phyloP scores from a whole-genome alignment of 2,888 invertebrate genomes.

The Gasteruption jaculator region DNA sequence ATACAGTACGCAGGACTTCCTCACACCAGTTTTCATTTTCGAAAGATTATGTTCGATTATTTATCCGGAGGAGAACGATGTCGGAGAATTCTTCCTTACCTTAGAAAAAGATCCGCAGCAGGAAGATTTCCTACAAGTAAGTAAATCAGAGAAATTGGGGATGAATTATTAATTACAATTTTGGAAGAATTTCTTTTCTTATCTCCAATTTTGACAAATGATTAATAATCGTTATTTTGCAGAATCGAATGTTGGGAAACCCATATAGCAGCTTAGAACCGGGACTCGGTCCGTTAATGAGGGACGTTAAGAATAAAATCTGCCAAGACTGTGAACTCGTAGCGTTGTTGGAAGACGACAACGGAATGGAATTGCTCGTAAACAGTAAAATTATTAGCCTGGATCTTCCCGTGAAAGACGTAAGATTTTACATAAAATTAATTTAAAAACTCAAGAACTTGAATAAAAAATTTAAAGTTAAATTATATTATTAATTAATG shows the following conservation, averaged over 20 bases:
- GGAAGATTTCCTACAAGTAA: slow-evolving; percentile 91
- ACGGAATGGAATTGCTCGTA: slow-evolving; percentile 96
- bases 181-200: slow-evolving; percentile 1
- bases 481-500: too few relatives aligned
- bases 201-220: neutral
- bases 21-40: slow-evolving; percentile 96
- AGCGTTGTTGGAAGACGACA: slow-evolving; percentile 96
- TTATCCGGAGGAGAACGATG: slow-evolving; percentile 95
- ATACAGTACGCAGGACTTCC: slow-evolving; percentile 84
- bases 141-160: slow-evolving; percentile 15
- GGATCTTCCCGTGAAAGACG: slow-evolving; percentile 92
- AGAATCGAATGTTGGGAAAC: slow-evolving; percentile 96
- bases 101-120: slow-evolving; percentile 98
- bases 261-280: slow-evolving; percentile 93
- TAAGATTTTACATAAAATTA: slow-evolving; percentile 44
- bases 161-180: neutral
- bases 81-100: slow-evolving; percentile 93
- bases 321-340: slow-evolving; percentile 97
- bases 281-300: slow-evolving; percentile 94
- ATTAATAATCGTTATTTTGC: slow-evolving; percentile 22
- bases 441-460: neutral
- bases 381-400: slow-evolving; percentile 97
- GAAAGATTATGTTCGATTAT: slow-evolving; percentile 96
- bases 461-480: too few relatives aligned
- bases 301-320: slow-evolving; percentile 98